Evolutionary conservation across 2,888 invertebrate genomes (phyloP).

Genomic region (Celastrina argiolus): DNA sequence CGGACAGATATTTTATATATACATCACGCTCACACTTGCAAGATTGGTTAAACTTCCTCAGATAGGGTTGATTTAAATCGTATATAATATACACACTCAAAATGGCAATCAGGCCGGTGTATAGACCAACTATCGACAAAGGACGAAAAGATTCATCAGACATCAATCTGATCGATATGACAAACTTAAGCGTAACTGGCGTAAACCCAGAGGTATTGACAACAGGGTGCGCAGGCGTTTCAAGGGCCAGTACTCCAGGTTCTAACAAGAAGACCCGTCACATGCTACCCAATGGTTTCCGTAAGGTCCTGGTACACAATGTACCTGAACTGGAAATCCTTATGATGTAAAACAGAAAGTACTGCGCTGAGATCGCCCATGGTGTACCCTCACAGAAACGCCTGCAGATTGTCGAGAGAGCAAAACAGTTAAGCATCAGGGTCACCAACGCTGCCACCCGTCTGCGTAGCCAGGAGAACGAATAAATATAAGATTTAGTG

Average conservation of each 20-base stretch:
- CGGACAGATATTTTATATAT: too few species aligned
- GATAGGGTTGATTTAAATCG: too few species aligned
- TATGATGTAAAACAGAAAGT: conserved; percentile 99
- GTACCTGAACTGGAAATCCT: conserved; percentile 95
- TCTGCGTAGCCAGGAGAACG: conserved; percentile 98
- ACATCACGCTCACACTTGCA: too few species aligned
- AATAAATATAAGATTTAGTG: conserved; percentile 84
- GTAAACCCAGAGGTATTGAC: conserved; percentile 99
- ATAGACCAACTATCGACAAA: conserved; percentile 94
- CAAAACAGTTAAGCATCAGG: conserved; percentile 95
- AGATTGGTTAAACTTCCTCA: too few species aligned
- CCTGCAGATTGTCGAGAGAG: conserved; percentile 96
- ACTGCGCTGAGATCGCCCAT: conserved; percentile 98
- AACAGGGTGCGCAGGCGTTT: conserved; percentile 99
- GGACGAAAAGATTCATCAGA: conserved; percentile 98
- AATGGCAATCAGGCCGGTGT: conserved; percentile 94
- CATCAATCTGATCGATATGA: conserved; percentile 99
- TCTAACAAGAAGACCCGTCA: conserved; percentile 96
- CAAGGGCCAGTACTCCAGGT: conserved; percentile 99
- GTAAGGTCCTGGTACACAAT: conserved; percentile 82
- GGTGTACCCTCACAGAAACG: conserved; percentile 98
- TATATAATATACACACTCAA: conserved; percentile 75
- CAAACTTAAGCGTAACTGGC: conserved; percentile 97
- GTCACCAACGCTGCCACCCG: conserved; percentile 98
- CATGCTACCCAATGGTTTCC: conserved; percentile 98